Evolutionary conservation across 2,113 vertebrate species (phyloP).

Genomic region (Malaclemys terrapin): DNA sequence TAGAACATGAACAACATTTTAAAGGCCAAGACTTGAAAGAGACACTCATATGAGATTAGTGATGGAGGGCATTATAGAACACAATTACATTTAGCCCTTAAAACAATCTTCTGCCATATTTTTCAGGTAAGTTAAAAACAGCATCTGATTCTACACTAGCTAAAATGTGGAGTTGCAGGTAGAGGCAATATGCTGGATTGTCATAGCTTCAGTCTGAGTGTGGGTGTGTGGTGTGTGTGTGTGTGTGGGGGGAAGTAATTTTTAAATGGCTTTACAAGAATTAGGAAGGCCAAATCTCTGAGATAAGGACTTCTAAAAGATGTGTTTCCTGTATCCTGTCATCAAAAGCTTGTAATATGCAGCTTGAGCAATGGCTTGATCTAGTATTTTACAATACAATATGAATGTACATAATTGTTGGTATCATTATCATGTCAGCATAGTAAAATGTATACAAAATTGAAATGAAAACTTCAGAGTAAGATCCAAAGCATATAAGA

Average conservation of each 20-base stretch:
- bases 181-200: neutral
- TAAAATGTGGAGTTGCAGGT: neutral
- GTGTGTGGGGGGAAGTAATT: neutral
- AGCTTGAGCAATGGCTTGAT: neutral
- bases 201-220: neutral
- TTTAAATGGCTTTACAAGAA: constrained; percentile 28
- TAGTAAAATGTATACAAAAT: neutral
- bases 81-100: neutral
- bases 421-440: neutral
- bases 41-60: neutral
- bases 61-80: neutral
- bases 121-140: neutral
- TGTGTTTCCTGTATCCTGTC: neutral
- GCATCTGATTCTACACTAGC: neutral
- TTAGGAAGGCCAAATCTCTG: neutral
- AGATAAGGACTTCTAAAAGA: neutral
- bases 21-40: neutral
- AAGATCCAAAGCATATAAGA: neutral
- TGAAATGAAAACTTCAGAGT: neutral
- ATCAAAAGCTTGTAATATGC: neutral
- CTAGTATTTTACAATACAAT: neutral
- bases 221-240: too few species aligned
- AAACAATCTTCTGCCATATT: neutral
- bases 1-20: neutral
- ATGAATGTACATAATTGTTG: constrained; percentile 20